Base-by-base conservation (phyloP, 2,888 invertebrate genomes). In the Volucella bombylans region DNA sequence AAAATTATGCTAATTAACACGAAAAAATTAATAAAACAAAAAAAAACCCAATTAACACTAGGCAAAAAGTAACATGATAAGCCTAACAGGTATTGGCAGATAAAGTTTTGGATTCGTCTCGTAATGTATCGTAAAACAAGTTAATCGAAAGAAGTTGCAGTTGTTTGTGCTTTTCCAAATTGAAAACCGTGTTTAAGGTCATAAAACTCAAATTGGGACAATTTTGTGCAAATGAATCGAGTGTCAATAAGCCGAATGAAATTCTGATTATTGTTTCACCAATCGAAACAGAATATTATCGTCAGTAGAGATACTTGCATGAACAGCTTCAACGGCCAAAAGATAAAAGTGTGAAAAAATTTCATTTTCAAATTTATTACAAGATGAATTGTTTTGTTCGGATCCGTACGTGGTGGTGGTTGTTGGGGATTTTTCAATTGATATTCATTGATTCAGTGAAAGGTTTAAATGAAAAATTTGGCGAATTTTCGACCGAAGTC, bases 1-100 rank as follows among this genome's bases (percentile, higher is more conserved):
- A 15, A 57, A 79, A 65, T 65, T 79, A 73, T 80, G 72, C 47
- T 80, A 80, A 80, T 80, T 73, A 41, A 45, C 11, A 61, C 14
- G 18, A 23, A 3, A 23, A 23, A 23, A 2, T 23, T 23, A 23
- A 23, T 2, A 43, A 62, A 61, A 43, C 38, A 57, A 67, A 55
- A 64, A 18, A 47, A 8, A 31, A 4, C 6, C 31, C 31, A 59
- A 72, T 72, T 73, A 54, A 67, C 61, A 80, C 61, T 61, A 79
- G 64, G 43, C 65, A 64, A 73, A 47, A 55, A 64, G 47, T 68
- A 47, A 47, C 23, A 61, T 52, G 59, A 15, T 59, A 55, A 18
- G 55, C 45, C 10, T 23, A 31, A 15, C 55, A 49, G 31, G 62
- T 71, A 50, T 71, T 72, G 65, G 59, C 65, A 59, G 39, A 65